These are phyloP conservation scores for Temnothorax longispinosus DNA, from an alignment of 1,140 invertebrate species.

Conservation along the genomic window DNA sequence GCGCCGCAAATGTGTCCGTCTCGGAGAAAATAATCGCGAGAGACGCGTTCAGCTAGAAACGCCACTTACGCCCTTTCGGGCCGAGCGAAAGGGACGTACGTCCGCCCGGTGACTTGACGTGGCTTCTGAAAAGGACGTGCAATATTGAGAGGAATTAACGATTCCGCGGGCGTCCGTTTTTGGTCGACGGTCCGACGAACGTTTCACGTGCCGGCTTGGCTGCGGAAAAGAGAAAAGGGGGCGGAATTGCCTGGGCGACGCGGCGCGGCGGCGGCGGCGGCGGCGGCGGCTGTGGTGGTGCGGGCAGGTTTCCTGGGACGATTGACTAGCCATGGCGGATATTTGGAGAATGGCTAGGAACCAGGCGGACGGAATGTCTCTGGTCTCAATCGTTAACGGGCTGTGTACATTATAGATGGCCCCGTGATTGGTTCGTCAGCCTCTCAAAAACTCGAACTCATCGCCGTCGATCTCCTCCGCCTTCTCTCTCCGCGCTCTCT, in stretches of 20 bases:
- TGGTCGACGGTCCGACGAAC: constrained; percentile 59
- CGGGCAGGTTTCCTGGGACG: constrained; percentile 70
- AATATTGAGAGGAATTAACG: constrained; percentile 80
- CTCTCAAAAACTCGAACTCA: constrained; percentile 80
- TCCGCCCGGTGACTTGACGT: constrained; percentile 62
- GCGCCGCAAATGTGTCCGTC: constrained; percentile 34
- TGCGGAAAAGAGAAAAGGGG: constrained; percentile 72
- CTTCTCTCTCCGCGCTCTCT: constrained; percentile 24
- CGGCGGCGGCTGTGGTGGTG: background rate
- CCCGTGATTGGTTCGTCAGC: constrained; percentile 82
- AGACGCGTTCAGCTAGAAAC: constrained; percentile 41
- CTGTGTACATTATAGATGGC: constrained; percentile 84
- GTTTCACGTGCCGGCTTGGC: constrained; percentile 59
- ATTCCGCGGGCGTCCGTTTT: constrained; percentile 73
- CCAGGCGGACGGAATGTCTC: constrained; percentile 72
- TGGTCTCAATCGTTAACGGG: constrained; percentile 79
- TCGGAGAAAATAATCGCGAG: constrained; percentile 58
- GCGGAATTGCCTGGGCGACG: constrained; percentile 44
- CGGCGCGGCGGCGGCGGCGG: too few species aligned
- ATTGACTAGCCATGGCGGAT: constrained; percentile 68
- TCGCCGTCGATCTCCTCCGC: constrained; percentile 62
- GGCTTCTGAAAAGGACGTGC: constrained; percentile 74
- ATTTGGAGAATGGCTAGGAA: constrained; percentile 75
- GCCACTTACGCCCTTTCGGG: constrained; percentile 46
- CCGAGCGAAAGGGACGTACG: constrained; percentile 16